Base-by-base conservation (phyloP, 2,113 vertebrate species). In the Calypte anna region DNA sequence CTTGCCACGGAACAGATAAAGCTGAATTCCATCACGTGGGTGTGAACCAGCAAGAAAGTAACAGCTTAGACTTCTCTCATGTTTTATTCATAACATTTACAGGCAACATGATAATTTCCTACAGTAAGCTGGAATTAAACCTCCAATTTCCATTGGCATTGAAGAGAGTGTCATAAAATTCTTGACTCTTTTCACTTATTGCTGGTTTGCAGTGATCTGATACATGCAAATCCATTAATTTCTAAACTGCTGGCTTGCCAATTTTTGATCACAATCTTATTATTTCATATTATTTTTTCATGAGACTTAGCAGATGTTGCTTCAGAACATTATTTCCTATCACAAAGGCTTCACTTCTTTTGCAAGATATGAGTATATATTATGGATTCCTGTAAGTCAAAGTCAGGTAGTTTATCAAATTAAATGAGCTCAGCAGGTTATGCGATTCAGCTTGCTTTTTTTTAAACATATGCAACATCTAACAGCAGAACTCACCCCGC, bases 271-370 rank as follows among this genome's bases (percentile, higher is more conserved):
- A 12, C 21, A 50, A 4, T 12, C 16, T 28, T 43, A 54, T 91
- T 83, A 46, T 46, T 64, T 55, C 27, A 3, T 48, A 22, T 31
- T 9, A 16, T 16, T 75, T 18, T 67, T 84, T 36, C 36, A 14
- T 3, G 24, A 84, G 17, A 25, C 46, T 36, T 40, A 70, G 51
- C 18, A 20, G 8, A 23, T 10, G 4, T 5, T 46, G 53, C 59
- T 93, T 87, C 59, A 76, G 27, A 91, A 58, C 46, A 38, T 2
- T 3, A 72, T 12, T 57, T 86, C 85, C 94, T 69, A 90, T 75
- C 69, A 95, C 93, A 96, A 96, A 96, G 95, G 88, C 94, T 96
- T 96, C 48, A 8, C 17, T 67, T 68, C 40, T 77, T 88, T 88
- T 58, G 86, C 76, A 54, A 90, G 90, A 5, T 67, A 91, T 33